Evolutionary conservation across 2,888 invertebrate genomes (phyloP).

Genomic region (Ophion ellenae): DNA sequence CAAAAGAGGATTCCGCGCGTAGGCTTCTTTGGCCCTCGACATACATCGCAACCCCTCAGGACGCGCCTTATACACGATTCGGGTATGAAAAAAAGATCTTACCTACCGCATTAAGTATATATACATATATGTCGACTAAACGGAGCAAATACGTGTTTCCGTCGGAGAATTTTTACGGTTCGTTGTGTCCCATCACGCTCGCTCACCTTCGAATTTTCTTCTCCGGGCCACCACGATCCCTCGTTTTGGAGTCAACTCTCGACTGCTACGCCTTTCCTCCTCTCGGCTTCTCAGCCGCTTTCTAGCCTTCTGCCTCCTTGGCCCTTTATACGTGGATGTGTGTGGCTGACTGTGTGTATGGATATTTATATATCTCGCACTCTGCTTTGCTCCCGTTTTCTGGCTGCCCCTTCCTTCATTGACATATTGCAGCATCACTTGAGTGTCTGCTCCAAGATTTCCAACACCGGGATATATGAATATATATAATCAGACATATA

Average conservation of each 20-base stretch:
- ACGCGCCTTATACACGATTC: neutral
- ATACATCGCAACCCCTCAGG: neutral
- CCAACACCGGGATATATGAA: too few relatives aligned
- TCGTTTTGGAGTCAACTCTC: slow-evolving; percentile 20
- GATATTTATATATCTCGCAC: neutral
- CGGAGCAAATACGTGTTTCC: slow-evolving; percentile 60
- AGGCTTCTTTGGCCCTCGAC: slow-evolving; percentile 9
- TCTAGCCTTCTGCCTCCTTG: neutral
- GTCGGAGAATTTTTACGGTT: slow-evolving; percentile 61
- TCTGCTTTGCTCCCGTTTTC: slow-evolving; percentile 25
- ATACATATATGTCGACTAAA: slow-evolving; percentile 21
- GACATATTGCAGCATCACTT: slow-evolving; percentile 13
- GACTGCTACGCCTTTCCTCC: slow-evolving; percentile 2
- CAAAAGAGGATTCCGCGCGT: neutral
- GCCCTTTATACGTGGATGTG: neutral
- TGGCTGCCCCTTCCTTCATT: slow-evolving; percentile 4
- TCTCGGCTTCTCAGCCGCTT: slow-evolving; percentile 6
- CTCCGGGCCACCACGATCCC: slow-evolving; percentile 10
- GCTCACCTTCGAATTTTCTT: slow-evolving; percentile 62
- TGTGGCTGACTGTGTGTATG: neutral
- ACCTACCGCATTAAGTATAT: slow-evolving; percentile 4
- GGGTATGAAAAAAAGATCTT: slow-evolving; percentile 19
- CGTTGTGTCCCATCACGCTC: slow-evolving; percentile 64
- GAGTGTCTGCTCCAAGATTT: too few relatives aligned
- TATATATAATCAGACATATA: too few relatives aligned